A percentile compares a stretch with the other conserved stretches of the same genome.
These are phyloP conservation scores for Glaucomys volans DNA, from an alignment of 2,113 vertebrate species.

Conservation along the genomic window DNA sequence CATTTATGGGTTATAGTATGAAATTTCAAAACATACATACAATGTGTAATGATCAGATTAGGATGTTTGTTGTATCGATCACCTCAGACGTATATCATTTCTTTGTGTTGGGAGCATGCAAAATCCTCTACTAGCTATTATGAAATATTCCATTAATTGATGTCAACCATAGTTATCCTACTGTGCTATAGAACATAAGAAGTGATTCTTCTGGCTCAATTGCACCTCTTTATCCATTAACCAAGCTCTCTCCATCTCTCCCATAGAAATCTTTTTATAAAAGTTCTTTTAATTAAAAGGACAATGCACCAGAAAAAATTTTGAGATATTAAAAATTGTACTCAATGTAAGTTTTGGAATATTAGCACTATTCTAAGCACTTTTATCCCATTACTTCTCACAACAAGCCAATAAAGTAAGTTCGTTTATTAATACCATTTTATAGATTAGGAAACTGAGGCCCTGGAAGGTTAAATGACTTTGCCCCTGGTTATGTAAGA, in stretches of 20 bases:
- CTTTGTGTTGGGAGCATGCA: neutral
- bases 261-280: neutral
- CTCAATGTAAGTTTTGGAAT: neutral
- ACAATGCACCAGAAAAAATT: neutral
- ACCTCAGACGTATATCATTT: neutral
- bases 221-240: neutral
- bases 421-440: neutral
- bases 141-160: neutral
- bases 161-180: neutral
- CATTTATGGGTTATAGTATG: neutral
- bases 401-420: neutral
- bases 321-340: neutral
- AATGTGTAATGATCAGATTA: neutral
- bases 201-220: neutral
- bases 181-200: neutral
- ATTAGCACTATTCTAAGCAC: neutral
- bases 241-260: neutral
- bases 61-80: neutral
- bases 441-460: slow-evolving; percentile 13
- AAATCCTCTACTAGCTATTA: neutral
- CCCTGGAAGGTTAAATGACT: neutral
- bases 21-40: neutral
- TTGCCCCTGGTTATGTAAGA: neutral
- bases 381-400: neutral
- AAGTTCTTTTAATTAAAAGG: neutral